Percentiles rank a stretch among this genome's conserved stretches.
phyloP scores from a whole-genome alignment of 2,888 invertebrate genomes.

The Nemurella pictetii region DNA sequence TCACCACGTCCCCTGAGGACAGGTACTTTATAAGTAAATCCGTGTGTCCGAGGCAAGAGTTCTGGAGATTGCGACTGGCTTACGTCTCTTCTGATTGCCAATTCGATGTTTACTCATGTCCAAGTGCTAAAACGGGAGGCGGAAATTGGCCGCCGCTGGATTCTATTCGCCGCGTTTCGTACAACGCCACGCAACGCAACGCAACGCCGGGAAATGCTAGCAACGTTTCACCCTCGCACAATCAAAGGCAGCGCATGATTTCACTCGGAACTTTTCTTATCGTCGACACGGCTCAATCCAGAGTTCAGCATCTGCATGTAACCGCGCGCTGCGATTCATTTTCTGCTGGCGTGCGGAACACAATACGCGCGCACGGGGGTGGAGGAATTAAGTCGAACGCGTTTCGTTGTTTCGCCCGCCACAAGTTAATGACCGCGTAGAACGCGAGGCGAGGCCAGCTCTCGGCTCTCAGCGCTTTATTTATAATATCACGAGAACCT shows the following conservation, averaged over 20 bases:
- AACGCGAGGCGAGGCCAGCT: neutral
- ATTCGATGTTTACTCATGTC: neutral
- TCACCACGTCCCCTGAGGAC: too few relatives aligned
- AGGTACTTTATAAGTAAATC: too few relatives aligned
- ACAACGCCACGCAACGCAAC: neutral
- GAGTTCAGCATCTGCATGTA: neutral
- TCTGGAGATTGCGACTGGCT: too few relatives aligned
- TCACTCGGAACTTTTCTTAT: neutral
- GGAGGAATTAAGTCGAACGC: neutral
- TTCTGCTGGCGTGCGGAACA: neutral
- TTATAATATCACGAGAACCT: neutral
- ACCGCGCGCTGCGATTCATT: neutral
- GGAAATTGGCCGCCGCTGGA: neutral
- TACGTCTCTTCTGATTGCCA: neutral
- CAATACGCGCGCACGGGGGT: neutral
- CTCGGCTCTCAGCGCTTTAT: neutral
- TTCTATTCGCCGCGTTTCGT: neutral
- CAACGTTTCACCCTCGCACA: neutral
- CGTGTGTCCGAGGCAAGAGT: too few relatives aligned
- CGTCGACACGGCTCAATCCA: neutral
- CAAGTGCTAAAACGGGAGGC: neutral
- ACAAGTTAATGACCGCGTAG: neutral
- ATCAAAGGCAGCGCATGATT: neutral
- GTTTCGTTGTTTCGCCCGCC: neutral
- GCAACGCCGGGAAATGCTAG: neutral